Base-by-base conservation (phyloP, 2,797 vertebrate species). In the Aselliscus stoliczkanus region DNA sequence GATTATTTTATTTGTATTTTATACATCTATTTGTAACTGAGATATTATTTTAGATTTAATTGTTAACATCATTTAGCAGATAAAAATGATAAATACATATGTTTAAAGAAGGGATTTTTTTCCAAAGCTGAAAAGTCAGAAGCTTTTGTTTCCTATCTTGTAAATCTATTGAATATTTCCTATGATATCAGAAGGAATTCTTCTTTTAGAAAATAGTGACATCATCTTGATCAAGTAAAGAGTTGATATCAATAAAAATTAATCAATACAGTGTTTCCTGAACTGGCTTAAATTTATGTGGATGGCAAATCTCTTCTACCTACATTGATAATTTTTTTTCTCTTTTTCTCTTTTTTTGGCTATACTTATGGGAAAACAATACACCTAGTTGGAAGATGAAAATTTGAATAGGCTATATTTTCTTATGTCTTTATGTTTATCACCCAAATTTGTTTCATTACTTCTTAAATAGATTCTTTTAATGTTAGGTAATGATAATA, bases 181-280 rank as follows among this genome's bases (percentile, higher is more conserved):
- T 94, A 7, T 34, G 5, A 69, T n/a, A 42, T 69, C 39, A 83
- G 58, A 94, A 88, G n/a, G 39, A 7, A 77, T 17, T 80, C n/a
- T 88, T 54, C 37, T 88, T 88, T 95, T 75, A 90, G 86, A 93
- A 92, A 94, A 69, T 37, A 86, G 2, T 69, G 60, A 39, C 4
- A 29, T 70, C 64, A 65, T 79, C 31, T 52, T 82, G 18, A 88
- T 70, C 25, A n/a, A 90, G 21, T 64, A 80, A 95, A 82, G 58
- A 81, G 52, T 90, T 90, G n/a, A 56, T 85, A 54, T 72, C 69
- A 85, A 70, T 77, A 20, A 84, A 89, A 92, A 75, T 52, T 82
- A 62, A 7, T 88, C 90, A 31, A 44, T 84, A 92, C 2, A 72
- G 21, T 86, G 21, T 58, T 87, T 87, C n/a, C 47, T 54, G 23